These are phyloP conservation scores for Melanostoma mellinum DNA, from an alignment of 2,888 invertebrate genomes.

Conservation along the genomic window DNA sequence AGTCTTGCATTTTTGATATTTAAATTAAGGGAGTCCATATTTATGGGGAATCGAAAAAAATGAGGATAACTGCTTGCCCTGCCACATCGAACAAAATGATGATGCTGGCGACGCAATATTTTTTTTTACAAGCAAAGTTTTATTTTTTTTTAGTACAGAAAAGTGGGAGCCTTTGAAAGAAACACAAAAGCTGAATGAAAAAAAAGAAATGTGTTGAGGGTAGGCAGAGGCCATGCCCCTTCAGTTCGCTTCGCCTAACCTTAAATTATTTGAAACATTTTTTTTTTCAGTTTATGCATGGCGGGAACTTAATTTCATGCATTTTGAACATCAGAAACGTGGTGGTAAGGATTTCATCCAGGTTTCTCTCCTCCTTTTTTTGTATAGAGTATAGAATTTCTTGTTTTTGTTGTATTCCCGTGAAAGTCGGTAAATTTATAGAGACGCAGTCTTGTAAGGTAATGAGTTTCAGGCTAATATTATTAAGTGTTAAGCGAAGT, in stretches of 20 bases:
- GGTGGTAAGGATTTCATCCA: constrained; percentile 38
- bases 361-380: background rate
- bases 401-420: constrained; percentile 21
- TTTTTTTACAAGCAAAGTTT: constrained; percentile 7
- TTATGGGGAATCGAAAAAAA: constrained; percentile 37
- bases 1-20: constrained; percentile 63
- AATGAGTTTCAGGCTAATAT: constrained; percentile 55
- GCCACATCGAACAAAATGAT: constrained; percentile 30
- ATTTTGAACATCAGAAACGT: constrained; percentile 78
- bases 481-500: constrained; percentile 57
- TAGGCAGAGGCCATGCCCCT: constrained; percentile 1
- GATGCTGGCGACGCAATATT: constrained; percentile 32
- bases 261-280: constrained; percentile 65
- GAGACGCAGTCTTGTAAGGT: constrained; percentile 50
- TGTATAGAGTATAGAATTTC: background rate
- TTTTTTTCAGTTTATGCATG: constrained; percentile 66
- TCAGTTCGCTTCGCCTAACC: constrained; percentile 56
- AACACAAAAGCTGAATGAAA: background rate
- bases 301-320: constrained; percentile 77
- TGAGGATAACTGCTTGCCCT: constrained; percentile 26
- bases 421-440: constrained; percentile 56
- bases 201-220: constrained; percentile 15
- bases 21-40: constrained; percentile 58
- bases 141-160: constrained; percentile 11
- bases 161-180: constrained; percentile 23